Evolutionary conservation across 2,888 invertebrate genomes (phyloP).

Genomic region (Drosophila meridionalis): DNA sequence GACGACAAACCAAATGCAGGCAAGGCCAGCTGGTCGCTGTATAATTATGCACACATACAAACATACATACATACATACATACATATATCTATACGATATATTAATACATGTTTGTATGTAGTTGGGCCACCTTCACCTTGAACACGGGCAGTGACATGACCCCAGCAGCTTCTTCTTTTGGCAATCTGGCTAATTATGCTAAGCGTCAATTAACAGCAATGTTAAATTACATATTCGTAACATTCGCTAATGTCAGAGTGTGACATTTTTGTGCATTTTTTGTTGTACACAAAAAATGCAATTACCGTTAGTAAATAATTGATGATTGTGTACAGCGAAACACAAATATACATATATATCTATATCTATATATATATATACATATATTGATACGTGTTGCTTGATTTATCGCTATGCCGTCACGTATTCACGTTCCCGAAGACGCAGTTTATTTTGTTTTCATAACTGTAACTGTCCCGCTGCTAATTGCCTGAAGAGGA

Average conservation of each 20-base stretch:
- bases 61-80: slow-evolving; percentile 6
- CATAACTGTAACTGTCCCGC: background rate
- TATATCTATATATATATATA: too few relatives aligned
- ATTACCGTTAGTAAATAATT: slow-evolving; percentile 30
- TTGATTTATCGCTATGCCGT: slow-evolving; percentile 26
- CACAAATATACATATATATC: slow-evolving; percentile 3
- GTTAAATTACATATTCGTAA: slow-evolving; percentile 8
- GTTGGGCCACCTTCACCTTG: slow-evolving; percentile 59
- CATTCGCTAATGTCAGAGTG: slow-evolving; percentile 19
- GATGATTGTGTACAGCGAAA: background rate
- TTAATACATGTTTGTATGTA: slow-evolving; percentile 8
- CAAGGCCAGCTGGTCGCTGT: slow-evolving; percentile 70
- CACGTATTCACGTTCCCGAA: slow-evolving; percentile 37
- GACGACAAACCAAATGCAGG: slow-evolving; percentile 57
- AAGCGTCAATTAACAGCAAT: slow-evolving; percentile 22
- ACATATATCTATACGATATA: slow-evolving; percentile 4
- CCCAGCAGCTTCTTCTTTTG: slow-evolving; percentile 1
- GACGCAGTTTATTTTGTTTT: slow-evolving; percentile 37
- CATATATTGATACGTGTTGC: slow-evolving; percentile 12
- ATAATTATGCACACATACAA: slow-evolving; percentile 29
- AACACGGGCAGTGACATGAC: slow-evolving; percentile 65
- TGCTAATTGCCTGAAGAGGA: background rate
- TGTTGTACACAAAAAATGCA: slow-evolving; percentile 43
- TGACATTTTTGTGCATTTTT: background rate
- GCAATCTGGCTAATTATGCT: slow-evolving; percentile 3